Evolutionary conservation across 2,888 invertebrate genomes (phyloP).

Genomic region (Sepiola atlantica): DNA sequence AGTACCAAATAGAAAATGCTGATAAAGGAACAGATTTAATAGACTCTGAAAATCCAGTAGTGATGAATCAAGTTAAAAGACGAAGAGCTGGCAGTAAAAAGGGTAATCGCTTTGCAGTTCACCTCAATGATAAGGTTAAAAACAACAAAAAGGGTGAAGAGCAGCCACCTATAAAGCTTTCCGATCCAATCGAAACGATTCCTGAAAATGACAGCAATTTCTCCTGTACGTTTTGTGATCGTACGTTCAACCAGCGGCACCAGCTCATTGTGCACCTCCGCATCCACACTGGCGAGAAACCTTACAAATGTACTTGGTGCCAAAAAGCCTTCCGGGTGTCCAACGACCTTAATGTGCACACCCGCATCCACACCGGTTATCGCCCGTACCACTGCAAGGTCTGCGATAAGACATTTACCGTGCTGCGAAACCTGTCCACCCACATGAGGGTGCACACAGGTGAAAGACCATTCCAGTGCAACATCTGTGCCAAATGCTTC

Average conservation of each 20-base stretch:
- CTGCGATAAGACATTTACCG: conserved; percentile 12
- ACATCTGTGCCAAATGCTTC: conserved; percentile 22
- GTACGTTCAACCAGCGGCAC: background rate
- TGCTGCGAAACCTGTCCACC: background rate
- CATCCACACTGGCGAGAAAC: conserved; percentile 21
- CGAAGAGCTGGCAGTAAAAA: background rate
- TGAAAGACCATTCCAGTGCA: conserved; percentile 24
- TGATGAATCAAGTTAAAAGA: background rate
- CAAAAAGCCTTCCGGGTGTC: conserved; percentile 32
- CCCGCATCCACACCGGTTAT: conserved; percentile 18
- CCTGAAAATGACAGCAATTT: background rate
- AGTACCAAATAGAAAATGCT: background rate
- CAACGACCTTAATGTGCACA: conserved; percentile 24
- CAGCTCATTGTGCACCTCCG: background rate
- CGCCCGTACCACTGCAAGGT: background rate
- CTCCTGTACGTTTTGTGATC: background rate
- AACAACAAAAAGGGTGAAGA: background rate
- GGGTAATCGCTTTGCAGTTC: background rate
- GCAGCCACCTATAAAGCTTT: background rate
- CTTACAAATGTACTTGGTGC: conserved; percentile 35
- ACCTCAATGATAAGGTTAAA: background rate
- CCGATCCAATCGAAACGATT: background rate
- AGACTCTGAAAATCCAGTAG: background rate
- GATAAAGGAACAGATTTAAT: background rate
- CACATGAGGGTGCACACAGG: conserved; percentile 41